Evolutionary conservation across 2,113 vertebrate species (phyloP), one percentile per base, ranked within the genome.

Genomic region (Sinocyclocheilus anophthalmus): DNA sequence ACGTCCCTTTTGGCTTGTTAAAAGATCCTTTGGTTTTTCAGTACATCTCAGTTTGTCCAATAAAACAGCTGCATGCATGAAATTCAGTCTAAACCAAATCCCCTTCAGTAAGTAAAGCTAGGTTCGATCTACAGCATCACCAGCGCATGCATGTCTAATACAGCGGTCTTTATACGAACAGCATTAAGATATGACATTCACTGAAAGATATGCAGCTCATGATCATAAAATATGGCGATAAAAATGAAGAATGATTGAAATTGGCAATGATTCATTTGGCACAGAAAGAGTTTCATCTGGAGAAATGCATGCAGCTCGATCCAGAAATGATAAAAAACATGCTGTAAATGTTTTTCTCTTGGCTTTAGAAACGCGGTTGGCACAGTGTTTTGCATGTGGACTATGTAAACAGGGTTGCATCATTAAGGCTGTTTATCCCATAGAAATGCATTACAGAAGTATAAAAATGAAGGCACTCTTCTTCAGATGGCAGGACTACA

Each of bases 391-490:
- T 0, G 0, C 55, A 12, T 3, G 45, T 22, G 22, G 80, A 33
- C 11, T 3, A 3, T 70, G 63, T 82, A 82, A 82, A 82, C 42
- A 9, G 18, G 14, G 24, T 6, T 50, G 67, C 10, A 11, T 65
- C 33, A 45, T 33, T 13, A 45, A 67, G 39, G 79, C 42, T 8
- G 26, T 53, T 20, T 55, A 8, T 77, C 9, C 24, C 9, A 2
- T 42, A 73, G 37, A 73, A n/a, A 42, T n/a, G 9, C 37, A 22
- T n/a, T 72, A 2, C 2, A 24, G 55, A 77, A 76, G 20, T 67
- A 9, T 79, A 70, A 18, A 69, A 87, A 63, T 22, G 30, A 92
- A 93, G 93, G 94, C 94, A 94, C 93, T 93, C 91, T 75, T 83
- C 30, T 75, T 83, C 30, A 84, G 69, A 39, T 0, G 18, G 3